Evolutionary conservation across 2,888 invertebrate species (phyloP).

Genomic region (Monochamus alternatus): DNA sequence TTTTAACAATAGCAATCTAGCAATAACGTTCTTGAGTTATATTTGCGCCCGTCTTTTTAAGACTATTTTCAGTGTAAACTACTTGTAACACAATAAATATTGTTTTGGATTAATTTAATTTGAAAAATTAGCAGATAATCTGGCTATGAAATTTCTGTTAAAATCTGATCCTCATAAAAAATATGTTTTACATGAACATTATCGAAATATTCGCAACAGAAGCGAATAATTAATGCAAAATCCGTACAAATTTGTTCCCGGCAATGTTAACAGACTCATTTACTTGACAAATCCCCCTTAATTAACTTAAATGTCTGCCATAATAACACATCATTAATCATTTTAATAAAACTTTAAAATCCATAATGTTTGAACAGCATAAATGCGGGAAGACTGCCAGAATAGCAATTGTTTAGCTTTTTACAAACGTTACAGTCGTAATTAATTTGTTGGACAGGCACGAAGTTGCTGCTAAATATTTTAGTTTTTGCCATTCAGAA

Average conservation of each 20-base stretch:
- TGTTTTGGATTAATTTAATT: no score
- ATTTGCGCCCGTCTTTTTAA: no score
- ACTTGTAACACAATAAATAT: no score
- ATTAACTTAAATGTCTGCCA: slow-evolving; percentile 48
- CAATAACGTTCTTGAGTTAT: no score
- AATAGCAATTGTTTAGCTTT: slow-evolving; percentile 34
- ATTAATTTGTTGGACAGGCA: slow-evolving; percentile 31
- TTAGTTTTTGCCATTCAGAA: not conserved
- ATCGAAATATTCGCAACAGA: not conserved
- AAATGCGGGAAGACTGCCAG: slow-evolving; percentile 37
- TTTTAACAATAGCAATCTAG: no score
- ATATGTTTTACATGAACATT: not conserved
- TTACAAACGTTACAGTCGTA: slow-evolving; percentile 22
- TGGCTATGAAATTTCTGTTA: no score
- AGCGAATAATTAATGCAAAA: slow-evolving; percentile 10
- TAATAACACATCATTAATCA: slow-evolving; percentile 51
- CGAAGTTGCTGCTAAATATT: not conserved
- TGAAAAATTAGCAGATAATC: no score
- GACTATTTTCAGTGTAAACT: no score
- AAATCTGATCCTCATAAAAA: no score
- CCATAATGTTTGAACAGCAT: slow-evolving; percentile 30
- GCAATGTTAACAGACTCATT: slow-evolving; percentile 40
- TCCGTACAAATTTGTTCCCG: slow-evolving; percentile 29
- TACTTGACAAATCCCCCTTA: slow-evolving; percentile 51
- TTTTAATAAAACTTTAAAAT: slow-evolving; percentile 42